Percentiles rank a stretch among this genome's conserved stretches.
phyloP scores from a whole-genome alignment of 2,888 invertebrate species.

The Congeria kusceri region DNA sequence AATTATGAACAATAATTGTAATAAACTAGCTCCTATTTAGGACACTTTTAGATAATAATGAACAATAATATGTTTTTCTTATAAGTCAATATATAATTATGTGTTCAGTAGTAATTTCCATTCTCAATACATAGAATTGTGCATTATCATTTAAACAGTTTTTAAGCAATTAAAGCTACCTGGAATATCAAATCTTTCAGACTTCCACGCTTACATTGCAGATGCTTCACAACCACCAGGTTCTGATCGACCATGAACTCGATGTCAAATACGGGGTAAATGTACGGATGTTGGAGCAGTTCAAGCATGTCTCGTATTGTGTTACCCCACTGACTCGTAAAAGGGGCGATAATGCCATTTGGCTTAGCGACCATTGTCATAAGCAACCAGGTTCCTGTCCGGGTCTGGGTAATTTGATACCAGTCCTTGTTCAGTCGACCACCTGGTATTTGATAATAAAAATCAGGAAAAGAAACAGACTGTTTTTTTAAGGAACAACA shows the following conservation, averaged over 20 bases:
- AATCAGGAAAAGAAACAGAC: no score
- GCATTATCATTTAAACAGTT: no score
- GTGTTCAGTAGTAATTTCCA: no score
- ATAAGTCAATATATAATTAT: no score
- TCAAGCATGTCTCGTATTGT: conserved; percentile 93
- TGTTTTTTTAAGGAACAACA: no score
- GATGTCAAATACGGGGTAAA: conserved; percentile 94
- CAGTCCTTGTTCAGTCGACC: conserved; percentile 95
- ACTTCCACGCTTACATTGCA: conserved; percentile 93
- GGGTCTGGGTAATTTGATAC: conserved; percentile 93
- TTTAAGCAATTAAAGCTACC: conserved; percentile 86
- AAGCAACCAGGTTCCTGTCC: conserved; percentile 91
- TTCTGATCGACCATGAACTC: conserved; percentile 88
- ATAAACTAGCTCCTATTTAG: no score
- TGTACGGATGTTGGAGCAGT: conserved; percentile 92
- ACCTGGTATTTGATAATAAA: conserved; percentile 85
- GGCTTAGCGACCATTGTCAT: conserved; percentile 89
- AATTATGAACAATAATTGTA: no score
- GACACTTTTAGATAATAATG: no score
- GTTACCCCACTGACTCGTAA: conserved; percentile 89
- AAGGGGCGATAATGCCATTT: conserved; percentile 88
- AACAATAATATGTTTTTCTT: no score
- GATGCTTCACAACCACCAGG: conserved; percentile 91
- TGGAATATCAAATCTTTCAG: conserved; percentile 95
- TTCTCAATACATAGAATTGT: no score